phyloP scores from a whole-genome alignment of 2,797 vertebrate genomes.

The Enteromius viviparus region DNA sequence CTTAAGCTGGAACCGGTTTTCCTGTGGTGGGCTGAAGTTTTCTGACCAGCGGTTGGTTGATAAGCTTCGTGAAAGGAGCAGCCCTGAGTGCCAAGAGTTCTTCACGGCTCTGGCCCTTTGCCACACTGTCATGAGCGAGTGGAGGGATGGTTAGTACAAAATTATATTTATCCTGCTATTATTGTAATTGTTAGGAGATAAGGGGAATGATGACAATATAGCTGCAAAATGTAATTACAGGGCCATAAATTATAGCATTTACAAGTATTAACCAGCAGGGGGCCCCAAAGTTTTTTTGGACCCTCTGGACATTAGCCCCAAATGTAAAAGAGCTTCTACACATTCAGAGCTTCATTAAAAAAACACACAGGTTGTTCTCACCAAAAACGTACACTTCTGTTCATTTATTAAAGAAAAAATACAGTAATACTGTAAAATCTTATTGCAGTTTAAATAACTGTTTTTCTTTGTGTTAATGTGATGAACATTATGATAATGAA shows the following conservation, averaged over 20 bases:
- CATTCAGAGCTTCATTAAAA: background rate
- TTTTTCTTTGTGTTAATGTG: background rate
- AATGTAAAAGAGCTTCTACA: background rate
- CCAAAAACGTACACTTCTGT: background rate
- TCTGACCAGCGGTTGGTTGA: conserved; percentile 73
- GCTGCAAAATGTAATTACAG: background rate
- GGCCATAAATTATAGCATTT: background rate
- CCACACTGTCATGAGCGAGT: conserved; percentile 90
- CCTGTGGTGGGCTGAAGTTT: conserved; percentile 72
- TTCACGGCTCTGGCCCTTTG: conserved; percentile 87
- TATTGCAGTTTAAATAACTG: too few species aligned
- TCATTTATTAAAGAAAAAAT: background rate
- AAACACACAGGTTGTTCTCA: background rate
- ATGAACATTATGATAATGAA: too few species aligned
- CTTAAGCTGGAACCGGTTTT: conserved; percentile 76
- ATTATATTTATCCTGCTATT: background rate
- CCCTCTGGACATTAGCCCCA: background rate
- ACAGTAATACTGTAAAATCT: too few species aligned
- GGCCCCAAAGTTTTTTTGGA: background rate
- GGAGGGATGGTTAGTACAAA: conserved; percentile 76
- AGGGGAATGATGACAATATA: background rate
- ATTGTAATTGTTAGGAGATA: background rate
- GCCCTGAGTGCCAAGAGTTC: conserved; percentile 79
- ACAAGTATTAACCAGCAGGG: background rate
- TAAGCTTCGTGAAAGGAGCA: conserved; percentile 60